Percentiles rank a stretch among this genome's conserved stretches.
Conservation (phyloP, 2,888 invertebrate genomes). For the Ophion ventricosus region DNA sequence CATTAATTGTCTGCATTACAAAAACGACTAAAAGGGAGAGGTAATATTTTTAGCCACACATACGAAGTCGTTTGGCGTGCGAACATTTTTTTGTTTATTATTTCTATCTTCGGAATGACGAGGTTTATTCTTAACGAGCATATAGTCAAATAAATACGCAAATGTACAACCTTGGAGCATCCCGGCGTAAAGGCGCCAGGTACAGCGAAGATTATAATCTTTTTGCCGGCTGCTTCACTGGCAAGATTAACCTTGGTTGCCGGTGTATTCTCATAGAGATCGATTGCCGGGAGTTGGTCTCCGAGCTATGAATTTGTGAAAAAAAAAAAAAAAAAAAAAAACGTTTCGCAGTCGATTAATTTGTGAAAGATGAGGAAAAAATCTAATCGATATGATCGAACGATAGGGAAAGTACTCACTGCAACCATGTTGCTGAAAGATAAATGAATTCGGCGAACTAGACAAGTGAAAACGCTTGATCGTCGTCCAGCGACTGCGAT, state of each 20-base stretch:
- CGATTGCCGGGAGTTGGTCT: conserved; percentile 90
- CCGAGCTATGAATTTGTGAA: conserved; percentile 88
- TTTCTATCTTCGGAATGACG: background rate
- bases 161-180: conserved; percentile 89
- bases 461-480: conserved; percentile 69
- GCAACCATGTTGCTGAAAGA: conserved; percentile 79
- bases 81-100: background rate
- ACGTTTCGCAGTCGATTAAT: background rate
- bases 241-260: conserved; percentile 93
- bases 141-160: background rate
- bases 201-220: conserved; percentile 94
- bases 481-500: conserved; percentile 66
- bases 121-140: background rate
- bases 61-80: background rate
- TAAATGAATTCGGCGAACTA: conserved; percentile 73
- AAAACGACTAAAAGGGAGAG: background rate
- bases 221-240: conserved; percentile 90
- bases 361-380: background rate
- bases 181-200: conserved; percentile 98
- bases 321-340: conserved; percentile 1
- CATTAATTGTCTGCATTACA: background rate
- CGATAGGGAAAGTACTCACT: conserved; percentile 72
- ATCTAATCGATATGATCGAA: background rate
- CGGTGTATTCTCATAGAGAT: conserved; percentile 93
- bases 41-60: background rate